Evolutionary conservation across 2,113 vertebrate genomes (phyloP).

Genomic region (Australoheros scitulus): DNA sequence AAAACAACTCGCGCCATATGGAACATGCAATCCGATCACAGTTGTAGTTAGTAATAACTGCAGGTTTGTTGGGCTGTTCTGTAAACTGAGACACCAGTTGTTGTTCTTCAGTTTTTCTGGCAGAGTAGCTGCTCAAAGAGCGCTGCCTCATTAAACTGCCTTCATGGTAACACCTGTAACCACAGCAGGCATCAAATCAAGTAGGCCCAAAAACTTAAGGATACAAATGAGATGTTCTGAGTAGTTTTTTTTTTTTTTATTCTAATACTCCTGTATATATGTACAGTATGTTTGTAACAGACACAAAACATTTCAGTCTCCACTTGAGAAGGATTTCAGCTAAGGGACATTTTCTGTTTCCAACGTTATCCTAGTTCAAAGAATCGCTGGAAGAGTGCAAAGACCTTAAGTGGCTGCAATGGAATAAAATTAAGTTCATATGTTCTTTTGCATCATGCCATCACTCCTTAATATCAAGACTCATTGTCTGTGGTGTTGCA

Average conservation of each 20-base stretch:
- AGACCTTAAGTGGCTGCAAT: too few species aligned
- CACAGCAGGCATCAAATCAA: too few species aligned
- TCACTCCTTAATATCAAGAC: too few species aligned
- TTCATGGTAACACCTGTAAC: neutral
- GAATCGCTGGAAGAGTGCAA: too few species aligned
- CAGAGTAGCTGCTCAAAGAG: neutral
- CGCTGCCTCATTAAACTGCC: neutral
- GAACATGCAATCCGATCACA: neutral
- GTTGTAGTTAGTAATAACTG: neutral
- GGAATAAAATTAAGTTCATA: too few species aligned
- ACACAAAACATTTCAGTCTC: neutral
- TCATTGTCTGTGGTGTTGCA: too few species aligned
- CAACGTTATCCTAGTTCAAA: neutral
- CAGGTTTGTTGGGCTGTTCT: slow-evolving; percentile 9
- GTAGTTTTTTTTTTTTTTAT: too few species aligned
- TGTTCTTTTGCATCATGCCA: too few species aligned
- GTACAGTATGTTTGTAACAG: neutral
- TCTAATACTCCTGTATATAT: neutral
- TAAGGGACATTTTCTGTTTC: neutral
- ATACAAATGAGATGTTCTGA: neutral
- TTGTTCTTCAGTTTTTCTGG: neutral
- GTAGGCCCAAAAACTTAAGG: too few species aligned
- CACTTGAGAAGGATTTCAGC: neutral
- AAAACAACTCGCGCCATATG: neutral
- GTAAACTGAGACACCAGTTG: neutral